phyloP scores from a whole-genome alignment of 2,797 vertebrate genomes.

The Miichthys miiuy region DNA sequence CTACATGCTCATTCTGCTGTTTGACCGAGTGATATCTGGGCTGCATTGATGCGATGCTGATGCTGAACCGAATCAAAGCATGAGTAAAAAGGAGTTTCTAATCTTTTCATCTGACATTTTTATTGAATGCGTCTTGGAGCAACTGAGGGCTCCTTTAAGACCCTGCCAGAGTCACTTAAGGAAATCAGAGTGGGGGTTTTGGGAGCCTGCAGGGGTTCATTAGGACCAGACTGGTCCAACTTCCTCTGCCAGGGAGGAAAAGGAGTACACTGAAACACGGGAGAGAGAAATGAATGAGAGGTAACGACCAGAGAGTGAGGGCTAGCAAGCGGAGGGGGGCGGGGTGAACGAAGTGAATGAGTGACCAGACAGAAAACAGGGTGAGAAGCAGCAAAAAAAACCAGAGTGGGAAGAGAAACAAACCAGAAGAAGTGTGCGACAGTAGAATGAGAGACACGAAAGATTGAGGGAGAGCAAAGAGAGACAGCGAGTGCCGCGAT shows the following conservation, averaged over 20 bases:
- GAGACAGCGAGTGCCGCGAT: conserved; percentile 57
- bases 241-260: conserved; percentile 75
- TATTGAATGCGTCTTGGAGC: conserved; percentile 80
- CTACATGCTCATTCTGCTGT: conserved; percentile 36
- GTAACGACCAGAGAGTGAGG: conserved; percentile 58
- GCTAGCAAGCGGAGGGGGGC: conserved; percentile 27
- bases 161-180: conserved; percentile 83
- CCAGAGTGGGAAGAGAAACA: conserved; percentile 56
- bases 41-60: conserved; percentile 49
- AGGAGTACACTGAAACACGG: conserved; percentile 59
- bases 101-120: conserved; percentile 84
- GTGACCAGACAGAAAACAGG: conserved; percentile 54
- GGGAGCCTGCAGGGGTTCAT: conserved; percentile 83
- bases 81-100: conserved; percentile 72
- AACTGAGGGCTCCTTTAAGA: conserved; percentile 76
- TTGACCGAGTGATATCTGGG: conserved; percentile 64
- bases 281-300: conserved; percentile 54
- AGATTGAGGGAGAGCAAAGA: conserved; percentile 52
- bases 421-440: conserved; percentile 41
- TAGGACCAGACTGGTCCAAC: conserved; percentile 81
- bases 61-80: conserved; percentile 69
- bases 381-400: conserved; percentile 42
- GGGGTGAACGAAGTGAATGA: conserved; percentile 46
- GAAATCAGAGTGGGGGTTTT: conserved; percentile 80
- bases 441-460: conserved; percentile 46